phyloP scores from a whole-genome alignment of 2,797 vertebrate species.

The Miichthys miiuy region DNA sequence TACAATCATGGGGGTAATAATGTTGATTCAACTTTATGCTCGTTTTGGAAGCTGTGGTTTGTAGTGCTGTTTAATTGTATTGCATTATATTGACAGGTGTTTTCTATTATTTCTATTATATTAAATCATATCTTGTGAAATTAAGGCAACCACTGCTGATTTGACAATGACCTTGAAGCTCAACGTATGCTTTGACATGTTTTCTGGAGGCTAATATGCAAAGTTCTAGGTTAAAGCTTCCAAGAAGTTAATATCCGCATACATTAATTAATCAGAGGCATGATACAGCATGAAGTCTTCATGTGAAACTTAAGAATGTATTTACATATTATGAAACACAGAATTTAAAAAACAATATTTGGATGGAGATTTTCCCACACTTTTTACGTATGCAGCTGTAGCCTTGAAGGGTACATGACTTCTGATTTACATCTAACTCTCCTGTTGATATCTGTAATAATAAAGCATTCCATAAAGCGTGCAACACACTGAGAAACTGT shows the following conservation, averaged over 20 bases:
- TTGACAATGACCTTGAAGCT: neutral
- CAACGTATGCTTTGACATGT: neutral
- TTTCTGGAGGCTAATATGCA: neutral
- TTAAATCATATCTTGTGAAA: neutral
- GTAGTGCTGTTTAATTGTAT: neutral
- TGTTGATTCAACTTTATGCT: neutral
- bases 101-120: too few species aligned
- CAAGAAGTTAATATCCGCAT: neutral
- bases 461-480: neutral
- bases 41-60: neutral
- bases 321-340: neutral
- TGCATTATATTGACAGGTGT: neutral
- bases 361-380: neutral
- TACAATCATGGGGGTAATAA: neutral
- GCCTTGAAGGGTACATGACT: neutral
- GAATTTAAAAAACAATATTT: neutral
- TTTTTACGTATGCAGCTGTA: neutral
- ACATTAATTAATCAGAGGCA: neutral
- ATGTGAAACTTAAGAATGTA: slow-evolving; percentile 11
- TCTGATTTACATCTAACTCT: slow-evolving; percentile 14
- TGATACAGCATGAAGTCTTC: neutral
- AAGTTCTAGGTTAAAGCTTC: neutral
- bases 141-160: neutral
- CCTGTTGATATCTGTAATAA: neutral
- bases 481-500: neutral